Evolutionary conservation across 2,797 vertebrate species (phyloP), one percentile per base, ranked within the genome.

Genomic region (Balearica regulorum): DNA sequence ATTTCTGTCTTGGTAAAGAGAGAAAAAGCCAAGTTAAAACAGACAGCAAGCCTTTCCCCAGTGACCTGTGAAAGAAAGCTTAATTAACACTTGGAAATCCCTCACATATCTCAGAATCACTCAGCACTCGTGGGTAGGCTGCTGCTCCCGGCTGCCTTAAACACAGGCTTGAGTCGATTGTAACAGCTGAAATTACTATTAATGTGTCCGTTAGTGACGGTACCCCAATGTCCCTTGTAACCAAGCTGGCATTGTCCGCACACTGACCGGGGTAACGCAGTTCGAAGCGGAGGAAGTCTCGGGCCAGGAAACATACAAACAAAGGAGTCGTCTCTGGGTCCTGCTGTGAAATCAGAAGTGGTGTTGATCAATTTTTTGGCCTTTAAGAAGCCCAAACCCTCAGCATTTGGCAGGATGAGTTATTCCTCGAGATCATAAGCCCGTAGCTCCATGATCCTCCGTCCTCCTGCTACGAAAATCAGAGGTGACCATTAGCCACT

Each of bases 221-320:
- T 35, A 85, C 13, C 71, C 62, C 25, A 3, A 2, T 48, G 5
- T 14, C 70, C 41, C 68, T 25, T 0, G 9, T 10, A 83, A 25
- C 48, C 54, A 37, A 39, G 46, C 58, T 8, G 14, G 25, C 15
- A 9, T 5, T 46, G 8, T 28, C 54, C n/a, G 69, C 41, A 4
- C 12, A 2, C 16, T 19, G 11, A 39, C 37, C 24, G 3, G 43
- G 35, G 51, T 5, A 12, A 1, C 1, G 0, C 1, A 26, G 29
- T 1, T 1, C 5, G 58, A 31, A 48, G 6, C 31, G 48, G n/a
- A 39, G 25, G 21, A 44, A 43, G 2, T 1, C 17, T 26, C 11
- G 31, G 26, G 33, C 13, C 19, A 9, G 48, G 7, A 21, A 43
- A 43, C 39, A 39, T 39, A 39, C 39, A 39, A 39, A 39, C 39